phyloP scores from a whole-genome alignment of 2,888 invertebrate species.

The Agonopterix alstromeriana region DNA sequence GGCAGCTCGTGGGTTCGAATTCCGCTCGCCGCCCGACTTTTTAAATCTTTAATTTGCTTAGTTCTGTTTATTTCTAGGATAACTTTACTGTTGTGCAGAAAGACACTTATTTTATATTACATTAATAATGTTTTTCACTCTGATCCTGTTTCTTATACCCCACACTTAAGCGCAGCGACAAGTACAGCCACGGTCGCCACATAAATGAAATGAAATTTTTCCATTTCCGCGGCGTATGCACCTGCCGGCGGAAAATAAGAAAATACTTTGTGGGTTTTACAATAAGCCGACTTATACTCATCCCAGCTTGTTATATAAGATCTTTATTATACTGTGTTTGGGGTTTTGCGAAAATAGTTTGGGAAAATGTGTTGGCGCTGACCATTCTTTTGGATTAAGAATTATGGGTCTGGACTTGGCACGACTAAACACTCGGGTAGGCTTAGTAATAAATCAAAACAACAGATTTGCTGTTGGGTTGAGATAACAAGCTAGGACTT shows the following conservation, averaged over 20 bases:
- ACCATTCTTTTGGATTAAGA: neutral
- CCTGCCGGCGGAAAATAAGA: slow-evolving; percentile 39
- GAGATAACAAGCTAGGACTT: neutral
- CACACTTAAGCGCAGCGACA: slow-evolving; percentile 6
- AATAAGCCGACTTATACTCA: slow-evolving; percentile 47
- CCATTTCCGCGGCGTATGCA: slow-evolving; percentile 38
- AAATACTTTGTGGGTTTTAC: slow-evolving; percentile 41
- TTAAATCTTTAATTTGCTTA: no score
- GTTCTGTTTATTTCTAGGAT: no score
- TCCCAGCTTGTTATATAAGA: slow-evolving; percentile 34
- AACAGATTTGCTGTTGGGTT: no score
- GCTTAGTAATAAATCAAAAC: no score
- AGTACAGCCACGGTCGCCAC: slow-evolving; percentile 19
- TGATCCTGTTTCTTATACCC: slow-evolving; percentile 5
- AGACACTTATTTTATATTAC: no score
- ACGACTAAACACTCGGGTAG: no score
- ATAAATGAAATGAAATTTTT: slow-evolving; percentile 43
- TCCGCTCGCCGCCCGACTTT: no score
- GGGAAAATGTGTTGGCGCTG: neutral
- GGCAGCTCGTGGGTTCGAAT: no score
- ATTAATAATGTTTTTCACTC: no score
- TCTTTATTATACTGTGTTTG: slow-evolving; percentile 26
- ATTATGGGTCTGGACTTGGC: no score
- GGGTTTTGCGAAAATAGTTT: slow-evolving; percentile 24
- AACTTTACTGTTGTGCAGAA: no score